A percentile compares a stretch with the other conserved stretches of the same genome.
Evolutionary conservation across 2,113 vertebrate species (phyloP).

Genomic region (Dendropsophus ebraccatus): DNA sequence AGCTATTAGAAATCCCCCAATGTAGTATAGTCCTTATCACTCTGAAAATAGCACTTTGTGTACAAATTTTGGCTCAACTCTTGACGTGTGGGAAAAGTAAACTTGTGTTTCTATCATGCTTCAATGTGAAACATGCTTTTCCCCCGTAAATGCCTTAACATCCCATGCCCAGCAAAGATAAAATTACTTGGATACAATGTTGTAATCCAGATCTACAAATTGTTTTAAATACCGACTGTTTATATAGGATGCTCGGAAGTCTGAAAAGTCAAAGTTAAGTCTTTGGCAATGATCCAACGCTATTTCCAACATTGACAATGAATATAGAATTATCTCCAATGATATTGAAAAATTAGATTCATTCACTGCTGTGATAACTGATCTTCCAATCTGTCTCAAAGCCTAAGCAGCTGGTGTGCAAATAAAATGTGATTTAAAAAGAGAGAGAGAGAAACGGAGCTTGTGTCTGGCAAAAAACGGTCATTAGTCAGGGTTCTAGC

Average conservation of each 20-base stretch:
- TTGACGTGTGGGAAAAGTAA: neutral
- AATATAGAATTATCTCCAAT: conserved; percentile 80
- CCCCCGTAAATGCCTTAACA: neutral
- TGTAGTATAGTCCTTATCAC: neutral
- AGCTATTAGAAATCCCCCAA: neutral
- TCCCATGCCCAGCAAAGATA: neutral
- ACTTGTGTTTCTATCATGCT: conserved; percentile 4
- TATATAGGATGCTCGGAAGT: conserved; percentile 16
- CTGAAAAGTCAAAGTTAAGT: conserved; percentile 52
- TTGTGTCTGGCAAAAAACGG: conserved; percentile 64
- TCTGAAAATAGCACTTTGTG: neutral
- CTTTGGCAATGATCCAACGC: conserved; percentile 69
- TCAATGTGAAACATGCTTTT: neutral
- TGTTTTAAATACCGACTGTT: conserved; percentile 31
- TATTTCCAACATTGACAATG: conserved; percentile 74
- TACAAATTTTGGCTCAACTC: neutral
- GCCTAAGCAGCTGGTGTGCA: conserved; percentile 78
- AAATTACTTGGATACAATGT: neutral
- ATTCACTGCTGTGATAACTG: conserved; percentile 82
- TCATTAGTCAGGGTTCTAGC: conserved; percentile 64
- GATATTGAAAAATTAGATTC: conserved; percentile 83
- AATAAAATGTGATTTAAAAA: conserved; percentile 80
- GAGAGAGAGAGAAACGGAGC: conserved; percentile 45
- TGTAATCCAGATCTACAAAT: neutral
- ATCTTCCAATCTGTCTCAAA: conserved; percentile 78